phyloP scores from a whole-genome alignment of 2,113 vertebrate genomes.

The Solea solea region DNA sequence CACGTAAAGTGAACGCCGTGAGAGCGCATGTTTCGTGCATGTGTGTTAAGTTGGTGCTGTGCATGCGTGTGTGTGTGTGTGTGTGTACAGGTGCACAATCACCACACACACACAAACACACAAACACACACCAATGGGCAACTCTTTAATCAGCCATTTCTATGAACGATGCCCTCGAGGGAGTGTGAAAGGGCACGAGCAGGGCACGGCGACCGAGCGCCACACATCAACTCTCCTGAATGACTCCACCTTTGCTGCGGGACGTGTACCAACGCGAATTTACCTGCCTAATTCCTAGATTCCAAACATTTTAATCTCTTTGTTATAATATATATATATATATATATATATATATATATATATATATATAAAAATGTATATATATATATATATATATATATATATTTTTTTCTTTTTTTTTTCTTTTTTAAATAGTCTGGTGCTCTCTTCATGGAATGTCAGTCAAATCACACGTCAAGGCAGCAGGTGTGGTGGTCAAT shows the following conservation, averaged over 20 bases:
- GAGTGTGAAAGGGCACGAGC: slow-evolving; percentile 6
- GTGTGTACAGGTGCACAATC: slow-evolving; percentile 42
- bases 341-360: too few relatives aligned
- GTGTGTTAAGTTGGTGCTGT: slow-evolving; percentile 40
- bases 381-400: too few relatives aligned
- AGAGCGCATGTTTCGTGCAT: slow-evolving; percentile 51
- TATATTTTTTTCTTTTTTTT: too few relatives aligned
- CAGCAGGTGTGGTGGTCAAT: too few relatives aligned
- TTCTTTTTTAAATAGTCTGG: not conserved
- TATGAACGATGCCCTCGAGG: slow-evolving; percentile 11
- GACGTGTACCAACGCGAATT: not conserved
- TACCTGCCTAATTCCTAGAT: not conserved
- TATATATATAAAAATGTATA: too few relatives aligned
- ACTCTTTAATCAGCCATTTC: slow-evolving; percentile 36
- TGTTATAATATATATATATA: too few relatives aligned
- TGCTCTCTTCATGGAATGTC: too few relatives aligned
- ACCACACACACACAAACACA: slow-evolving; percentile 13
- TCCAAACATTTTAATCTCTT: slow-evolving; percentile 1
- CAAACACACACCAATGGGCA: not conserved
- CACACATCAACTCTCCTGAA: not conserved
- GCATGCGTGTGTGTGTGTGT: slow-evolving; percentile 43
- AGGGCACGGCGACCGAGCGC: not conserved
- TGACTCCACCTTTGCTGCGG: not conserved
- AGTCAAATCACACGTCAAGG: too few relatives aligned
- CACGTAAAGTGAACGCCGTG: slow-evolving; percentile 61